These are phyloP conservation scores for Microtus pennsylvanicus DNA, from an alignment of 2,113 vertebrate genomes.

Conservation along the genomic window DNA sequence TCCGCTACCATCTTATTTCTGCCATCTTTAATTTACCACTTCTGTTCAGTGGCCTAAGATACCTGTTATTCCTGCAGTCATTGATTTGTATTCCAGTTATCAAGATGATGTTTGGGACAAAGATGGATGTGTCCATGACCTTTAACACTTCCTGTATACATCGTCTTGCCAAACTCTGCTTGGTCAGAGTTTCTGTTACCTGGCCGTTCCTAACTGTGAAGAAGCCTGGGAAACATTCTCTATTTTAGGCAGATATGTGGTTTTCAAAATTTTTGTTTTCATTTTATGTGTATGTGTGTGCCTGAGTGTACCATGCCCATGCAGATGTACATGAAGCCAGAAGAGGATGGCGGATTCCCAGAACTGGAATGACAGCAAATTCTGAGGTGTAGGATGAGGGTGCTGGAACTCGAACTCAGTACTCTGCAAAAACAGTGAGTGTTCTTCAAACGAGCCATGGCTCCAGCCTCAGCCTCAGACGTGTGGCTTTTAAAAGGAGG, in stretches of 20 bases:
- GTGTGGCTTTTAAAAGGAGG: not conserved
- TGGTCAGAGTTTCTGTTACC: not conserved
- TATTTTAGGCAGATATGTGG: not conserved
- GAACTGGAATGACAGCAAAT: not conserved
- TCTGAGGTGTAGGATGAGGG: not conserved
- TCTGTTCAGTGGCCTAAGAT: not conserved
- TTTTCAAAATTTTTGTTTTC: not conserved
- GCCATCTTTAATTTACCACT: not conserved
- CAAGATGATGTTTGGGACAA: not conserved
- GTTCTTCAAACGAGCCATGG: not conserved
- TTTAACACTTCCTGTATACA: not conserved
- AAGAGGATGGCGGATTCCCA: not conserved
- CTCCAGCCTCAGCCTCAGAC: not conserved
- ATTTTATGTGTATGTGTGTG: not conserved
- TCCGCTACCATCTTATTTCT: not conserved
- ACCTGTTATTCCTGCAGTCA: not conserved
- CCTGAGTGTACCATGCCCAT: too few species aligned
- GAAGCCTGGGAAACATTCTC: not conserved
- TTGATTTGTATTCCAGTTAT: not conserved
- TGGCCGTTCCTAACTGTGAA: not conserved
- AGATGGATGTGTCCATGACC: too few species aligned
- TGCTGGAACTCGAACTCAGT: not conserved
- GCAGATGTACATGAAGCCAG: not conserved
- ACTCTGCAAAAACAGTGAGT: too few species aligned
- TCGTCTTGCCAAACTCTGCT: not conserved